These are phyloP conservation scores for Helleia helle DNA, from an alignment of 2,888 invertebrate species.

Conservation along the genomic window DNA sequence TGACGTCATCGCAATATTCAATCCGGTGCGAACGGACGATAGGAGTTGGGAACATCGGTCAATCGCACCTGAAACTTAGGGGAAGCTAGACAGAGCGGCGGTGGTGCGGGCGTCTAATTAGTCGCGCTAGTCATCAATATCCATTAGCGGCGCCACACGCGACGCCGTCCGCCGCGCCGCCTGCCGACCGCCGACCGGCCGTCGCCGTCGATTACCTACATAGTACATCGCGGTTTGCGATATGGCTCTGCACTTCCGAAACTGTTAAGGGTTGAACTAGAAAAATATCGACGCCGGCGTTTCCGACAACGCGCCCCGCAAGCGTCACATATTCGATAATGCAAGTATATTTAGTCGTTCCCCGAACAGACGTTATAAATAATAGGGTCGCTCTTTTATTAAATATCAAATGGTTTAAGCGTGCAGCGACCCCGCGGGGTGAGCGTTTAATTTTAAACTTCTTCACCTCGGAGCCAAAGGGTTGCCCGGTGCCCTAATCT, in stretches of 20 bases:
- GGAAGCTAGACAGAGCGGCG: constrained; percentile 30
- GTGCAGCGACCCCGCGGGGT: constrained; percentile 45
- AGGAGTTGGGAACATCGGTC: constrained; percentile 11
- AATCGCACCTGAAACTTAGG: constrained; percentile 34
- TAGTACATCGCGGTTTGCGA: constrained; percentile 42
- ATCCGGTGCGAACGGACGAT: constrained; percentile 7
- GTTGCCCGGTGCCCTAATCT: constrained; percentile 71
- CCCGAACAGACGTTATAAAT: constrained; percentile 10
- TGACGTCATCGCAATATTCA: constrained; percentile 11
- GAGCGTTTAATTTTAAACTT: constrained; percentile 59
- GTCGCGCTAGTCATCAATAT: constrained; percentile 68
- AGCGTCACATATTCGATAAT: constrained; percentile 7
- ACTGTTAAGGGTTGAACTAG: constrained; percentile 31
- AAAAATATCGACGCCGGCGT: constrained; percentile 16
- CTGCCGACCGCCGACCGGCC: constrained; percentile 24
- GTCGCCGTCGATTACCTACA: constrained; percentile 37
- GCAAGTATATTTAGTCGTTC: constrained; percentile 10
- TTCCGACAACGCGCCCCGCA: neutral
- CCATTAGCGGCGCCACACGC: constrained; percentile 71
- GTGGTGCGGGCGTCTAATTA: constrained; percentile 54
- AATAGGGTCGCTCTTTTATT: constrained; percentile 44
- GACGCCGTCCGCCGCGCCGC: constrained; percentile 34
- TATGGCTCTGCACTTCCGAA: constrained; percentile 54
- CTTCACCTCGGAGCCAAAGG: constrained; percentile 57
- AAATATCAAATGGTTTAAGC: constrained; percentile 48